Percentiles rank a stretch among this genome's conserved stretches.
phyloP scores from a whole-genome alignment of 1,140 invertebrate species.

The Caligus rogercresseyi region DNA sequence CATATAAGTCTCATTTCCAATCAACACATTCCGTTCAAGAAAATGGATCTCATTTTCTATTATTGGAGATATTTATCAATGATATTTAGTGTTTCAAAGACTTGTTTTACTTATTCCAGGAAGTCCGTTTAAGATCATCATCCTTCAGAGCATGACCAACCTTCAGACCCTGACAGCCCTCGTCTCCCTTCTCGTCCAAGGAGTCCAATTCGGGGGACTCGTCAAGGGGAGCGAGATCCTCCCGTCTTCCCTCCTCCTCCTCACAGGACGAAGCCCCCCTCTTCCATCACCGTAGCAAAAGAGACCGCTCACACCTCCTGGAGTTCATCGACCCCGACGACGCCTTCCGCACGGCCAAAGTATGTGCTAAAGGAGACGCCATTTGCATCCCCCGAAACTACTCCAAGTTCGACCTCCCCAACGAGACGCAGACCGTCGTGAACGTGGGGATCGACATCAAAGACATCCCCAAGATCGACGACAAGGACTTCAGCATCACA shows the following conservation, averaged over 20 bases:
- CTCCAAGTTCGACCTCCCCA: slow-evolving; percentile 20
- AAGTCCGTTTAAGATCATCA: no score
- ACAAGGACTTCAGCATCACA: slow-evolving; percentile 19
- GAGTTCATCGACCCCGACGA: background rate
- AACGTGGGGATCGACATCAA: slow-evolving; percentile 20
- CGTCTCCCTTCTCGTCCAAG: background rate
- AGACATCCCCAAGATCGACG: slow-evolving; percentile 19
- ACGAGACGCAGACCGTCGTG: slow-evolving; percentile 16
- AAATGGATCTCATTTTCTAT: no score
- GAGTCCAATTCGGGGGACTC: background rate
- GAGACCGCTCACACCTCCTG: no score
- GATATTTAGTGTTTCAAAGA: no score
- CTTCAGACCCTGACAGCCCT: background rate
- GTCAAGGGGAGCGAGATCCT: background rate
- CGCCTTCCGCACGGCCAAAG: background rate
- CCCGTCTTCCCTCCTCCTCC: background rate
- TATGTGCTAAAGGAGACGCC: slow-evolving; percentile 18
- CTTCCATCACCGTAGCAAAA: no score
- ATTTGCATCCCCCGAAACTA: slow-evolving; percentile 19
- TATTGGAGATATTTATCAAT: no score
- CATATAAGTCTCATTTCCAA: no score
- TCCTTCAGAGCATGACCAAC: no score
- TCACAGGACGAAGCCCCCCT: no score
- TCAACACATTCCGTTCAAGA: no score
- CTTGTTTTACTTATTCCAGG: no score